Conservation (phyloP, 2,113 vertebrate genomes). For the Willisornis vidua region DNA sequence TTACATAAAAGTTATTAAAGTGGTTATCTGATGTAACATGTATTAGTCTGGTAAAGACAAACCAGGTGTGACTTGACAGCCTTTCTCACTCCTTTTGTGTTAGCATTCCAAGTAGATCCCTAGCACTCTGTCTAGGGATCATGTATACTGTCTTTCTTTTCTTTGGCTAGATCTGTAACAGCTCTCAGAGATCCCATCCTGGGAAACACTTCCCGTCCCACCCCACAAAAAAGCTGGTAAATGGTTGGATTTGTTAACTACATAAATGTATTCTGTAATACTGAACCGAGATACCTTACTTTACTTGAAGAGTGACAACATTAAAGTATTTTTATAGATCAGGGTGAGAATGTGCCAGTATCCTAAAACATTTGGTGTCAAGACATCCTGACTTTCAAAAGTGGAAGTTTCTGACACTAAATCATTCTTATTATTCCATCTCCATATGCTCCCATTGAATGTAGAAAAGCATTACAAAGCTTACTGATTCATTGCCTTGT, state of each 20-base stretch:
- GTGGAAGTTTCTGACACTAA: background rate
- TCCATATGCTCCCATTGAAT: background rate
- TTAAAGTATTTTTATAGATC: background rate
- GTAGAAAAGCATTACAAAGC: background rate
- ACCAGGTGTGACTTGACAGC: background rate
- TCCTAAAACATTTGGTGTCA: background rate
- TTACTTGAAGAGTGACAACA: background rate
- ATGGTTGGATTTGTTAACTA: background rate
- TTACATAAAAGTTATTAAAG: background rate
- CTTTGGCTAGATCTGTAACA: background rate
- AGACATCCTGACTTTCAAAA: conserved; percentile 11
- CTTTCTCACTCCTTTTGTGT: background rate
- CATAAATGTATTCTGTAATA: background rate
- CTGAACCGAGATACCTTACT: background rate
- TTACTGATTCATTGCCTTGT: background rate
- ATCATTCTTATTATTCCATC: background rate
- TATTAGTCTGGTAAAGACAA: background rate
- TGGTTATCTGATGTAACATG: background rate
- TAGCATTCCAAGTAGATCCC: background rate
- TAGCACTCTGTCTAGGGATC: background rate
- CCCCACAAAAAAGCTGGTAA: background rate
- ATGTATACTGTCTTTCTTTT: background rate
- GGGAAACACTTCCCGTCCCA: background rate
- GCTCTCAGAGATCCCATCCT: background rate
- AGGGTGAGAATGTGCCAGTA: background rate